Base-by-base conservation (phyloP, 2,113 vertebrate species). In the Dolichotis patagonum region DNA sequence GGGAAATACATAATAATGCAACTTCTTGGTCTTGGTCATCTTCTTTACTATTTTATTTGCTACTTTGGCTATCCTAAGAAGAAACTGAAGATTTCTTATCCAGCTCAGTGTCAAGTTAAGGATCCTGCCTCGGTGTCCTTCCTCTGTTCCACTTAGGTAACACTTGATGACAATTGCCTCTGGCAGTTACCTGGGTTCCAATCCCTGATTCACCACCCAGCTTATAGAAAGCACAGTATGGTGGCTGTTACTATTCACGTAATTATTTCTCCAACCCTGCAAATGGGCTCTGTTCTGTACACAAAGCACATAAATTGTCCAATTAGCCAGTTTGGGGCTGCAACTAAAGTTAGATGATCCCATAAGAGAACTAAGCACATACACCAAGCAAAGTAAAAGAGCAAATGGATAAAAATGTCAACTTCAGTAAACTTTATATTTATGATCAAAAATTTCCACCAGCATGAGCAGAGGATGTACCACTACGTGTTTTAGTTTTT, bases 371-470 rank as follows among this genome's bases (percentile, higher is more conserved):
- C 30, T 56, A 80, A 58, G 52, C 65, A 32, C 1, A 16, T 41
- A 73, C 2, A 69, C 32, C 81, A 89, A 81, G 43, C 56, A 63
- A 96, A 56, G 87, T 67, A 90, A 38, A 46, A 24, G 24, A 92
- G 9, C 20, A 43, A 62, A 73, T 11, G 12, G 20, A 6, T 46
- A 67, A 49, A 60, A 17, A 69, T 85, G 6, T 49, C 46, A 87
- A 81, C 77, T 86, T 92, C 35, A 75, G 19, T 58, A 73, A 78
- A 30, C 4, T 62, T 56, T 86, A 58, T 56, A 14, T 93, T 93
- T 80, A 1, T 84, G n/a, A 87, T 46, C 19, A 87, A 91, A 94
- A 1, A 46, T 84, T 62, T 58, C 46, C 56, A 56, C 28, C 58
- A 81, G 32, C 32, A 49, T 38, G 17, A 19, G 35, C 52, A 75